Evolutionary conservation across 2,797 vertebrate genomes (phyloP), one percentile per base, ranked within the genome.

Genomic region (Helarctos malayanus): DNA sequence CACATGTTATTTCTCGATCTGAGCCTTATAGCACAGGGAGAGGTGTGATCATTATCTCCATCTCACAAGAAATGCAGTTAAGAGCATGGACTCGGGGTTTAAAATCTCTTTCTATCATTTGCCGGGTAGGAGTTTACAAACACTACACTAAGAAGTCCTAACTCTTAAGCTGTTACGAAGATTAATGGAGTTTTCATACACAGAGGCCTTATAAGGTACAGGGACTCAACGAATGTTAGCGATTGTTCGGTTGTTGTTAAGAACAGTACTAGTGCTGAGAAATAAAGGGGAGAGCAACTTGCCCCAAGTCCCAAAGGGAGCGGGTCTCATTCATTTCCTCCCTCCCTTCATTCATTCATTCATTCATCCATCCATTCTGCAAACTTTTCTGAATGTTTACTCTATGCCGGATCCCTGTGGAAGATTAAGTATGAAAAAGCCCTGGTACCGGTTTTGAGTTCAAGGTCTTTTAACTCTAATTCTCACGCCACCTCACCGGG

Each of bases 51-150:
- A 87, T 27, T 47, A 71, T 25, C 5, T 82, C 59, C 61, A 7
- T 68, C 71, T 87, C 25, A 94, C 15, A 94, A 87, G n/a, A 93
- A 92, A 79, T 16, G 38, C 25, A 76, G 1, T 49, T 47, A 93
- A 52, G 35, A 57, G 8, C 29, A 81, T 16, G 47, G 14, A 63
- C 76, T 92, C 61, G 49, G 9, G 52, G 15, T 45, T 95, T 71
- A 63, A 96, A 91, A 87, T 41, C 47, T 78, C 32, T 78, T 93
- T 79, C 68, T 52, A 38, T 41, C 38, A 81, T 12, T 65, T 86
- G 49, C 13, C 80, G 27, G 16, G 1, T 47, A 96, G 94, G 29
- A 57, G 29, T 95, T 65, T 82, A 80, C 45, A 87, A 91, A 85
- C 23, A 35, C 69, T 49, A 32, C 63, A 76, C 21, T 25, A 85